Evolutionary conservation across 2,113 vertebrate genomes (phyloP).

Genomic region (Lasiurus borealis): DNA sequence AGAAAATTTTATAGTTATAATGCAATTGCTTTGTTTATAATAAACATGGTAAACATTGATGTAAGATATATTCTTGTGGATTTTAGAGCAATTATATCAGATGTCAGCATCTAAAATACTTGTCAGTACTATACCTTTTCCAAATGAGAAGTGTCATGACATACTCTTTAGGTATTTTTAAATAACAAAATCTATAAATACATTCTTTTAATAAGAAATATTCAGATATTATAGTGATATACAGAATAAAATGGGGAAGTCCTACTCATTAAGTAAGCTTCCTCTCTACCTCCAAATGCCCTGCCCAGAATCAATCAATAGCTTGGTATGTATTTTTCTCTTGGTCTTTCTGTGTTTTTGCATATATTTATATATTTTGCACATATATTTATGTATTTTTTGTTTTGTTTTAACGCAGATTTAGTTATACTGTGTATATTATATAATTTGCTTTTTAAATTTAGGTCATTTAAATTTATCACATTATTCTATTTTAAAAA

Average conservation of each 20-base stretch:
- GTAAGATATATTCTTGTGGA: background rate
- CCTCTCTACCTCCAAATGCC: background rate
- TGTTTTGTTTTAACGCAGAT: background rate
- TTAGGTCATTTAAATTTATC: background rate
- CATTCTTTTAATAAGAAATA: background rate
- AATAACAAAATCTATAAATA: background rate
- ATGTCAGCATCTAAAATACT: background rate
- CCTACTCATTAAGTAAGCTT: background rate
- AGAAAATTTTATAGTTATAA: background rate
- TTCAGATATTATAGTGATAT: background rate
- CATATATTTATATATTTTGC: background rate
- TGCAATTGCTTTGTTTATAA: background rate
- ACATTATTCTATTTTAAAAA: conserved; percentile 3
- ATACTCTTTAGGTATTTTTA: background rate
- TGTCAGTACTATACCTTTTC: background rate
- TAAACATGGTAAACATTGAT: background rate
- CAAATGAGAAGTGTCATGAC: background rate
- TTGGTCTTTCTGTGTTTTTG: background rate
- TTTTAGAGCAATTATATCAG: background rate
- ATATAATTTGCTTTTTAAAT: conserved; percentile 14
- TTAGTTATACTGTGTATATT: background rate
- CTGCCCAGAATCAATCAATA: background rate
- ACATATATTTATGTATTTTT: background rate
- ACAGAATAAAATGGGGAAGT: background rate
- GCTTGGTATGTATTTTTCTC: background rate